These are phyloP conservation scores for Bolinopsis microptera DNA, from an alignment of 37 sponge, comb jelly and placozoan genomes.

Conservation along the genomic window DNA sequence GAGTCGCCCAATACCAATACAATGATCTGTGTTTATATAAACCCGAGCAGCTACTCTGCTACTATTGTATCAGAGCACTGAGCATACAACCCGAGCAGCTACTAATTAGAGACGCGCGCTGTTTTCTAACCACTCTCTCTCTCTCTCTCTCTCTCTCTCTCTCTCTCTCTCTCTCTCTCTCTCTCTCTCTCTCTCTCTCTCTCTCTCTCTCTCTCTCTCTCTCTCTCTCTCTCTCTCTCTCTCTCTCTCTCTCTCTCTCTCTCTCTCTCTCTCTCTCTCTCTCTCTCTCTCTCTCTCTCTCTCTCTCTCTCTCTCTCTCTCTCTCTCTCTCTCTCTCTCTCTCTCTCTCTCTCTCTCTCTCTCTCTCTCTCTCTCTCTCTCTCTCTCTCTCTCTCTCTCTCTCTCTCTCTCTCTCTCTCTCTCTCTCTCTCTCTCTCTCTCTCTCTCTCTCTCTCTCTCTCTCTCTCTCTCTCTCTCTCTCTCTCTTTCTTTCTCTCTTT, in stretches of 20 bases:
- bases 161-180: slow-evolving; percentile 49
- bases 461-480: neutral
- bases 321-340: slow-evolving; percentile 43
- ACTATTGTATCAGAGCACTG: too few relatives aligned
- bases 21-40: too few relatives aligned
- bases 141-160: slow-evolving; percentile 62
- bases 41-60: too few relatives aligned
- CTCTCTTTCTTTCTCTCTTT: neutral
- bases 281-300: slow-evolving; percentile 52
- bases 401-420: slow-evolving; percentile 47
- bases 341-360: slow-evolving; percentile 51
- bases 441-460: too few relatives aligned
- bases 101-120: too few relatives aligned
- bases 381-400: slow-evolving; percentile 52
- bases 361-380: slow-evolving; percentile 42
- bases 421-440: too few relatives aligned
- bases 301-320: slow-evolving; percentile 39
- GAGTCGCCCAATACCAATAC: too few relatives aligned
- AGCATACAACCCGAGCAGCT: too few relatives aligned
- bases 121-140: slow-evolving; percentile 59
- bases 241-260: slow-evolving; percentile 54
- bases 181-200: neutral
- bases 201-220: neutral
- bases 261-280: slow-evolving; percentile 42
- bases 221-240: slow-evolving; percentile 33